Percentiles rank a stretch among this genome's conserved stretches.
These are phyloP conservation scores for Nothura maculosa DNA, from an alignment of 2,797 vertebrate species.

Conservation along the genomic window DNA sequence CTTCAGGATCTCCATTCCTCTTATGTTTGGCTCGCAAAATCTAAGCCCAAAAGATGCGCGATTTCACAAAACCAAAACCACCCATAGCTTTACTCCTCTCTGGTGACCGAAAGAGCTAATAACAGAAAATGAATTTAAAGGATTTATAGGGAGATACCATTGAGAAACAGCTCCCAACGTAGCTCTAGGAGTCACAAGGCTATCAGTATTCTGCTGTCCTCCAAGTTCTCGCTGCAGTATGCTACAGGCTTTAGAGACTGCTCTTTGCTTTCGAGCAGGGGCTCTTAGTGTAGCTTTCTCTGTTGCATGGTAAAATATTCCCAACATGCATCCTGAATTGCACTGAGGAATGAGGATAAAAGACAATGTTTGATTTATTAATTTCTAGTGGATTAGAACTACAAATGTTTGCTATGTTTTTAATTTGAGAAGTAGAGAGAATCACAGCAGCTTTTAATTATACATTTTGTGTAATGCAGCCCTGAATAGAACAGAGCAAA, in stretches of 20 bases:
- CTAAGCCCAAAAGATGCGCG: not conserved
- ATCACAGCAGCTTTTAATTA: constrained; percentile 88
- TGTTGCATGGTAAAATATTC: constrained; percentile 73
- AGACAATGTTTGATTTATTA: constrained; percentile 86
- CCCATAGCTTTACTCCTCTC: not conserved
- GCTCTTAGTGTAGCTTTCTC: constrained; percentile 47
- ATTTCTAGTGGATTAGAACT: constrained; percentile 85
- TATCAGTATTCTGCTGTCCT: constrained; percentile 13
- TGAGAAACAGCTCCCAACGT: constrained; percentile 29
- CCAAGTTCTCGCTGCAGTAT: constrained; percentile 8
- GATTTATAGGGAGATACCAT: constrained; percentile 42
- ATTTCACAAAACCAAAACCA: not conserved
- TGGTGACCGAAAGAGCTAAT: constrained; percentile 45
- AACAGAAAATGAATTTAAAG: constrained; percentile 66
- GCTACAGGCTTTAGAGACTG: constrained; percentile 24
- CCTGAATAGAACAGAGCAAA: constrained; percentile 84
- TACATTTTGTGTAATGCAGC: constrained; percentile 84
- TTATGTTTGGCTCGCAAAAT: not conserved
- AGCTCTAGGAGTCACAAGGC: constrained; percentile 28
- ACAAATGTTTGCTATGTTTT: constrained; percentile 87
- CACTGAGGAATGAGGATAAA: constrained; percentile 80
- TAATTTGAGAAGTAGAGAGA: constrained; percentile 85
- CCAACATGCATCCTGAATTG: constrained; percentile 75
- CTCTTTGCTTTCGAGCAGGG: constrained; percentile 40
- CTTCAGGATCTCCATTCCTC: not conserved